These are phyloP conservation scores for Chiridota heheva DNA, from an alignment of 35 echinoderm and acorn worm species.

Conservation along the genomic window DNA sequence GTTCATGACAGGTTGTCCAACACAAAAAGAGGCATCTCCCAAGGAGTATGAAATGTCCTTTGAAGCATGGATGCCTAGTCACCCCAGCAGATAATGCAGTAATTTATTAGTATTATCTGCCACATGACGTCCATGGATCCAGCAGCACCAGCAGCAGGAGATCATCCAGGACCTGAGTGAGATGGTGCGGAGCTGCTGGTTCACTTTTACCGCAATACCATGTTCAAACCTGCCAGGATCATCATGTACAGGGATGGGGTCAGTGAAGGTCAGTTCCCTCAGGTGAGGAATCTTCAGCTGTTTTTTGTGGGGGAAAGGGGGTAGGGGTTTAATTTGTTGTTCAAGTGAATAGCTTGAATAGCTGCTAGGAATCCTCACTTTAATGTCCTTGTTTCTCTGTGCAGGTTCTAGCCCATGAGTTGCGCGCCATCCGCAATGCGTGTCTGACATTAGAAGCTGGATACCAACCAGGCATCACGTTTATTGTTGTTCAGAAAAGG, in stretches of 20 bases:
- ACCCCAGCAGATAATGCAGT: slow-evolving; percentile 89
- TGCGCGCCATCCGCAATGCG: slow-evolving; percentile 86
- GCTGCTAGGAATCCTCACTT: no score
- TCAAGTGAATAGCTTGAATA: no score
- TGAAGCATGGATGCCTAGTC: slow-evolving; percentile 95
- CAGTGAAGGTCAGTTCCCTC: slow-evolving; percentile 97
- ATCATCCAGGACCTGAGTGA: slow-evolving; percentile 81
- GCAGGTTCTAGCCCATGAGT: slow-evolving; percentile 93
- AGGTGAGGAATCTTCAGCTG: no score
- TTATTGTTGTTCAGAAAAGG: slow-evolving; percentile 98
- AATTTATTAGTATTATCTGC: no score
- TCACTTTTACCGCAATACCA: slow-evolving; percentile 86
- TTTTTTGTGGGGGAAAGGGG: no score
- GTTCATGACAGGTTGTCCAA: no score
- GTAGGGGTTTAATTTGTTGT: no score
- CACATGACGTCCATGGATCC: no score
- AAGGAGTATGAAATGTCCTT: no score
- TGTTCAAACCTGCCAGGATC: slow-evolving; percentile 86
- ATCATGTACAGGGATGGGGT: slow-evolving; percentile 97
- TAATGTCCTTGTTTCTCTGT: no score
- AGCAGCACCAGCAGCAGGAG: slow-evolving; percentile 90
- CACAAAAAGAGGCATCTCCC: no score
- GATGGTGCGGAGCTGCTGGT: slow-evolving; percentile 93
- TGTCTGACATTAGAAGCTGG: slow-evolving; percentile 82
- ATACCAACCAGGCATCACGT: slow-evolving; percentile 98